A percentile compares a stretch with the other conserved stretches of the same genome.
Conservation (phyloP, 2,113 vertebrate species). For the Condylura cristata region DNA sequence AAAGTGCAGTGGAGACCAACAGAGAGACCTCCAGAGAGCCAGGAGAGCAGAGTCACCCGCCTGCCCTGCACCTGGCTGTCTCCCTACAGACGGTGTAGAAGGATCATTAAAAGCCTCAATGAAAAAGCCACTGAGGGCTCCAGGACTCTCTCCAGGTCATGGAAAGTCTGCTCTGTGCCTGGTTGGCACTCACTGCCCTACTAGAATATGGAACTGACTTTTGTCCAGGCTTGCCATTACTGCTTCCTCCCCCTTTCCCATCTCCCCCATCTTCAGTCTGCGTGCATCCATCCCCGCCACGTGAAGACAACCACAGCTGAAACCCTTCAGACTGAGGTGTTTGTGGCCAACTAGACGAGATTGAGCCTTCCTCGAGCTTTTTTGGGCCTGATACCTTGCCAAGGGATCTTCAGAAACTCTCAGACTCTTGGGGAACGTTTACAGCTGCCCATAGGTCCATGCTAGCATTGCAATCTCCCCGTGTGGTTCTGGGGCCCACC, state of each 20-base stretch:
- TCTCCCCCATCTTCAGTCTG: neutral
- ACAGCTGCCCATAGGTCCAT: fast-evolving
- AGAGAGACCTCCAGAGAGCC: too few species aligned
- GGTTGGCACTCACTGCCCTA: neutral
- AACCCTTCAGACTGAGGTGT: neutral
- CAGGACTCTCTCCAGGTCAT: too few species aligned
- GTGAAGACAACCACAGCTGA: neutral
- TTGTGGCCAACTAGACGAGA: neutral
- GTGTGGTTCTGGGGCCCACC: neutral
- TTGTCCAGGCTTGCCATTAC: too few species aligned
- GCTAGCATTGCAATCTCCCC: too few species aligned
- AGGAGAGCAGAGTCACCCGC: too few species aligned
- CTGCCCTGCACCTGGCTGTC: too few species aligned
- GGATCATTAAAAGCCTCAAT: too few species aligned
- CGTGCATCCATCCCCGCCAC: fast-evolving
- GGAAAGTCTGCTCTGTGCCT: too few species aligned
- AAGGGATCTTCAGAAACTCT: neutral
- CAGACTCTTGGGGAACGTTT: neutral
- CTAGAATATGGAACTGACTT: neutral
- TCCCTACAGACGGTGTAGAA: too few species aligned
- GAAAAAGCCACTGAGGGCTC: neutral
- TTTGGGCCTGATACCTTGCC: neutral
- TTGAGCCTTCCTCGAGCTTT: neutral
- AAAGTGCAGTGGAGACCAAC: too few species aligned
- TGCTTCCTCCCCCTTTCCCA: neutral